Evolutionary conservation across 2,888 invertebrate species (phyloP).

Genomic region (Trimorus sp.): DNA sequence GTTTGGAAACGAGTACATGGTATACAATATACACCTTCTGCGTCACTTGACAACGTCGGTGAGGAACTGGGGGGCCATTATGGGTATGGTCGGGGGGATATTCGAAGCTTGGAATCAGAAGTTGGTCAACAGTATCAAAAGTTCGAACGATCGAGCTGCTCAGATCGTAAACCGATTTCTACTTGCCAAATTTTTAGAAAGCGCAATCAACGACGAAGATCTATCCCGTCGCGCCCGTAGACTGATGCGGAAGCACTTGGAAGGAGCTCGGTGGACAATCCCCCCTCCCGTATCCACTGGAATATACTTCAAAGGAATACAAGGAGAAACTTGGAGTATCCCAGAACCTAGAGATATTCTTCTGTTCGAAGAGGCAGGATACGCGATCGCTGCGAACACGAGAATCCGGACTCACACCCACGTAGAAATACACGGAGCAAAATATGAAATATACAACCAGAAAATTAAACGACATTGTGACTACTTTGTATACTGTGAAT

Average conservation of each 20-base stretch:
- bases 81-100: slow-evolving; percentile 8
- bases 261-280: slow-evolving; percentile 15
- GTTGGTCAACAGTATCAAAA: slow-evolving; percentile 7
- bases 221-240: background rate
- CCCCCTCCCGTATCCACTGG: slow-evolving; percentile 13
- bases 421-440: slow-evolving; percentile 1
- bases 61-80: slow-evolving; percentile 27
- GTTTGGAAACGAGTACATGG: slow-evolving; percentile 22
- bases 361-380: slow-evolving; percentile 13
- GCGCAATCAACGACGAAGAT: slow-evolving; percentile 12
- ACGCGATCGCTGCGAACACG: background rate
- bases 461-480: slow-evolving; percentile 7
- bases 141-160: slow-evolving; percentile 21
- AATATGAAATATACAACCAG: background rate
- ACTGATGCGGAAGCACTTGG: slow-evolving; percentile 10
- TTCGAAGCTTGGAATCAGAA: no score
- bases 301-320: slow-evolving; percentile 1
- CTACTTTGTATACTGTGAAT: slow-evolving; percentile 2
- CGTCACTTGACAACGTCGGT: slow-evolving; percentile 16
- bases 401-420: background rate
- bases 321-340: background rate
- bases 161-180: slow-evolving; percentile 18
- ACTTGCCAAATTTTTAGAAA: slow-evolving; percentile 21
- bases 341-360: slow-evolving; percentile 2
- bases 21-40: slow-evolving; percentile 28